A percentile compares a stretch with the other conserved stretches of the same genome.
These are phyloP conservation scores for Amphiprion ocellaris DNA, from an alignment of 2,113 vertebrate genomes.

Conservation along the genomic window DNA sequence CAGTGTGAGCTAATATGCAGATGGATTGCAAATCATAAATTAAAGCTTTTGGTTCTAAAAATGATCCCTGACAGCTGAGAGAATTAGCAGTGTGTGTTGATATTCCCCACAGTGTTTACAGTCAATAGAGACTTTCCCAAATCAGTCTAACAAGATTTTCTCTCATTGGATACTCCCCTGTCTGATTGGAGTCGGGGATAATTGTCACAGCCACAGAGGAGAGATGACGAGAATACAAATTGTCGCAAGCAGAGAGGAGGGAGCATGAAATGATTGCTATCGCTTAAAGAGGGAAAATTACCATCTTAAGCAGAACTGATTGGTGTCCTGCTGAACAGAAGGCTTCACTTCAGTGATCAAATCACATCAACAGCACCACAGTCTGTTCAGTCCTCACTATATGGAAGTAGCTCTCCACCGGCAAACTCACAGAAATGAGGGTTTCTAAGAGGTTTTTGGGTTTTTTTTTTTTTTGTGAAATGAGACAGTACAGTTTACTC, in stretches of 20 bases:
- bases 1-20: slow-evolving; percentile 3
- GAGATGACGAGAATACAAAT: slow-evolving; percentile 64
- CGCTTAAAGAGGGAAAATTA: slow-evolving; percentile 69
- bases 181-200: slow-evolving; percentile 72
- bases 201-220: slow-evolving; percentile 66
- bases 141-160: slow-evolving; percentile 68
- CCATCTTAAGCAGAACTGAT: slow-evolving; percentile 70
- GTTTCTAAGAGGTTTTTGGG: neutral
- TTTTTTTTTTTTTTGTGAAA: slow-evolving; percentile 21
- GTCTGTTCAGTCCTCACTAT: slow-evolving; percentile 2
- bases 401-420: slow-evolving; percentile 21
- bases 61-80: slow-evolving; percentile 43
- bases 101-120: slow-evolving; percentile 68
- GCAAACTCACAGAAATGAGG: slow-evolving; percentile 22
- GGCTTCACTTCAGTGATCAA: slow-evolving; percentile 63
- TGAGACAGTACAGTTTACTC: slow-evolving; percentile 33
- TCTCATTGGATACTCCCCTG: slow-evolving; percentile 52
- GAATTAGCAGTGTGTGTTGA: slow-evolving; percentile 58
- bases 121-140: slow-evolving; percentile 72
- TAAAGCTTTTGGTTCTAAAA: slow-evolving; percentile 7
- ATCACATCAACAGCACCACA: slow-evolving; percentile 35
- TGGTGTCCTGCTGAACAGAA: slow-evolving; percentile 62
- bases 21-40: slow-evolving; percentile 13
- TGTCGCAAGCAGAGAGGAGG: slow-evolving; percentile 25
- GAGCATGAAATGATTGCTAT: slow-evolving; percentile 62